phyloP scores from a whole-genome alignment of 2,113 vertebrate species.

The Ochotona princeps region DNA sequence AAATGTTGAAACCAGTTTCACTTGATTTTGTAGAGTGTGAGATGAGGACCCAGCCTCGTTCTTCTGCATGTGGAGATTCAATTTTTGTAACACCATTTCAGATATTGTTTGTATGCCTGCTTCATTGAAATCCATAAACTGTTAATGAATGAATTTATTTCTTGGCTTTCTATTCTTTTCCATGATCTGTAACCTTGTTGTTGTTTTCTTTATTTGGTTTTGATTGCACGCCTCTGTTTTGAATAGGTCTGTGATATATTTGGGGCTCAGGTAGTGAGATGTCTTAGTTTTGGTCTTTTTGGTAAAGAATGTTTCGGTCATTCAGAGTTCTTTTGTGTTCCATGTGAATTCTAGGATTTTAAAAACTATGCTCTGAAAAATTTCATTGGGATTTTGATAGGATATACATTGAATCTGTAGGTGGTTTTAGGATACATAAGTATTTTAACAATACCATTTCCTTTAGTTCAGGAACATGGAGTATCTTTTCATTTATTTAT shows the following conservation, averaged over 20 bases:
- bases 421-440: not conserved
- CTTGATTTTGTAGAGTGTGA: not conserved
- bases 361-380: not conserved
- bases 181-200: not conserved
- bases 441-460: not conserved
- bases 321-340: not conserved
- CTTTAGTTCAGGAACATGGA: not conserved
- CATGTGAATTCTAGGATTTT: not conserved
- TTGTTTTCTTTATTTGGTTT: not conserved
- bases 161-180: not conserved
- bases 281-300: not conserved
- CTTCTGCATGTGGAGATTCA: not conserved
- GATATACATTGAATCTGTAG: not conserved
- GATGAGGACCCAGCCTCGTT: not conserved
- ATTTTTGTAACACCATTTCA: not conserved
- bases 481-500: not conserved
- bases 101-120: not conserved
- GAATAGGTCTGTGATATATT: not conserved
- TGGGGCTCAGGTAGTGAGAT: not conserved
- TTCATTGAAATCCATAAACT: not conserved
- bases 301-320: not conserved
- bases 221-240: not conserved
- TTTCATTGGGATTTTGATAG: not conserved
- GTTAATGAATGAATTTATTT: not conserved
- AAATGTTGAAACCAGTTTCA: not conserved